phyloP scores from a whole-genome alignment of 2,888 invertebrate species.

The Harpagoxenus sublaevis region DNA sequence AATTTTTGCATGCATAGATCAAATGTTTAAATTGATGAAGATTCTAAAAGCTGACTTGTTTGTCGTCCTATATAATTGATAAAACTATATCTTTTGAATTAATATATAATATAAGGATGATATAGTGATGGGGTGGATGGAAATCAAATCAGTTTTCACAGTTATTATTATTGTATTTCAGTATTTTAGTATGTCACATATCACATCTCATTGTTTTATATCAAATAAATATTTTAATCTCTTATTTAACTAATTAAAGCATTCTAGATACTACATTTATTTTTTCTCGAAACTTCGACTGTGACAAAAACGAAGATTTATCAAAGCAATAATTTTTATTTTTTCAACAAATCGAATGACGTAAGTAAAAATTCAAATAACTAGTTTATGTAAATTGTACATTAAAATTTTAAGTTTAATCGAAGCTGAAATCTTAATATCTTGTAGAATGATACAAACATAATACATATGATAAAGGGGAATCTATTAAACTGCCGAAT shows the following conservation, averaged over 20 bases:
- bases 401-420: background rate
- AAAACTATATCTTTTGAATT: background rate
- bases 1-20: background rate
- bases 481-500: background rate
- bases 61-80: background rate
- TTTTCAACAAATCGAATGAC: background rate
- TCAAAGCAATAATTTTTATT: background rate
- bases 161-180: too few species aligned
- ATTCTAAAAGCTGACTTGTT: background rate
- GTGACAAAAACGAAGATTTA: background rate
- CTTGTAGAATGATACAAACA: background rate
- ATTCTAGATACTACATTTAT: too few species aligned
- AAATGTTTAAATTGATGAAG: background rate
- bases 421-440: background rate
- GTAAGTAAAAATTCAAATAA: background rate
- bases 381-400: background rate
- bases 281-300: background rate
- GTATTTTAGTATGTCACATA: background rate
- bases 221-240: background rate
- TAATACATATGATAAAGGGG: background rate
- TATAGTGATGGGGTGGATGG: too few species aligned
- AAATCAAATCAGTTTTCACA: background rate
- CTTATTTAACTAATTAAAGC: background rate
- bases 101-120: background rate
- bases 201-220: background rate